Percentiles rank a stretch among this genome's conserved stretches.
phyloP scores from a whole-genome alignment of 2,113 vertebrate genomes.

The Cisticola juncidis region DNA sequence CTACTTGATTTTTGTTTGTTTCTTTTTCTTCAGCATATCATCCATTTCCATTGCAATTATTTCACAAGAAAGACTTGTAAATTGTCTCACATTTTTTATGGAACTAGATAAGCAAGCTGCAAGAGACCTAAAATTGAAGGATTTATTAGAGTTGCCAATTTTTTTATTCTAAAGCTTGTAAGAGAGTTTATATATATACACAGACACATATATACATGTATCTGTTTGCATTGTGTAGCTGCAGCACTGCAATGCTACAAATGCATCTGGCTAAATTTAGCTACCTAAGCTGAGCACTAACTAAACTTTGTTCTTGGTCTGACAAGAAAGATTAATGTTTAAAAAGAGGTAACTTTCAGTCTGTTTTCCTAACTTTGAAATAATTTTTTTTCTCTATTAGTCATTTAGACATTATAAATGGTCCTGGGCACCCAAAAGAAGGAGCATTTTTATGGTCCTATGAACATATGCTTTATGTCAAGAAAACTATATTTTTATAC shows the following conservation, averaged over 20 bases:
- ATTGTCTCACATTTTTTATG: background rate
- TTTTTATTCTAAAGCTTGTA: background rate
- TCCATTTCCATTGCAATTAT: background rate
- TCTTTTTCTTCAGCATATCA: background rate
- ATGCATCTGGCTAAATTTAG: background rate
- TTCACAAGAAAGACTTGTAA: background rate
- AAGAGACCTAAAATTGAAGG: background rate
- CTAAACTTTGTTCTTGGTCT: background rate
- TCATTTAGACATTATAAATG: background rate
- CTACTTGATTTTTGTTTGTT: background rate
- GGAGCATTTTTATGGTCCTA: slow-evolving; percentile 4
- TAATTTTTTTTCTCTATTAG: background rate
- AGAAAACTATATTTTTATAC: slow-evolving; percentile 53
- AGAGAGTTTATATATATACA: background rate
- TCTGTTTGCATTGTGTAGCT: background rate
- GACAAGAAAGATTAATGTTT: background rate
- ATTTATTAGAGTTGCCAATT: background rate
- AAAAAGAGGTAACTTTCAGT: background rate
- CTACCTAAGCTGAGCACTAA: background rate
- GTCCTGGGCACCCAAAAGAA: slow-evolving; percentile 1
- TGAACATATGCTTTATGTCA: slow-evolving; percentile 27
- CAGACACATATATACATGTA: background rate
- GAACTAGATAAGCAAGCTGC: background rate
- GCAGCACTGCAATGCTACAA: background rate
- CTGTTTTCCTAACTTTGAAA: background rate